Percentiles rank a stretch among this genome's conserved stretches.
These are phyloP conservation scores for Tetrax tetrax DNA, from an alignment of 2,113 vertebrate genomes.

Conservation along the genomic window DNA sequence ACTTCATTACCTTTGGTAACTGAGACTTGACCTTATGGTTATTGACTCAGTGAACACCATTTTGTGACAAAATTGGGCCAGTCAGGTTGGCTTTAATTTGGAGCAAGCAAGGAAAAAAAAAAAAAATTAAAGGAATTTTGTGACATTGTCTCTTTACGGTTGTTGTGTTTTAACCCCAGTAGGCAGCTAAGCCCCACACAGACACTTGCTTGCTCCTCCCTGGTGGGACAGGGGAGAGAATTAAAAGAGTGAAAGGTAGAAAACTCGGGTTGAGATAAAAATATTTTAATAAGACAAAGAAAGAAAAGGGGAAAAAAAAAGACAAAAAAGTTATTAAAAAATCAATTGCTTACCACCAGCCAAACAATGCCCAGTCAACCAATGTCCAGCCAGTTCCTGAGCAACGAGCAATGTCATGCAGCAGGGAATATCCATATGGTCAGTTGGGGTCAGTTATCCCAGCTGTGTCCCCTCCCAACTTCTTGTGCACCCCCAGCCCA, in stretches of 20 bases:
- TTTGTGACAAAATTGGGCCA: not conserved
- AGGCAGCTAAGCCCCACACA: not conserved
- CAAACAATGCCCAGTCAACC: not conserved
- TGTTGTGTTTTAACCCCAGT: not conserved
- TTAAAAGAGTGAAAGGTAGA: not conserved
- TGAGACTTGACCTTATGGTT: not conserved
- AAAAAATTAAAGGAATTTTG: not conserved
- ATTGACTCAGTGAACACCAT: not conserved
- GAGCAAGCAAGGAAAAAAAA: not conserved
- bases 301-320: not conserved
- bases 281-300: not conserved
- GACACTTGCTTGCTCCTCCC: not conserved
- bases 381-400: not conserved
- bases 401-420: not conserved
- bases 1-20: not conserved
- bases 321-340: not conserved
- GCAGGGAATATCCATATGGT: not conserved
- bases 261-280: not conserved
- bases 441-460: not conserved
- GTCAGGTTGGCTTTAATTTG: not conserved
- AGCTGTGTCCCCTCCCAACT: not conserved
- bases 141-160: not conserved
- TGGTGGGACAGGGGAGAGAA: accelerated
- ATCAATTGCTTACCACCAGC: not conserved
- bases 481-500: not conserved